These are phyloP conservation scores for Julus scanicus DNA, from an alignment of 2,888 invertebrate species.

Conservation along the genomic window DNA sequence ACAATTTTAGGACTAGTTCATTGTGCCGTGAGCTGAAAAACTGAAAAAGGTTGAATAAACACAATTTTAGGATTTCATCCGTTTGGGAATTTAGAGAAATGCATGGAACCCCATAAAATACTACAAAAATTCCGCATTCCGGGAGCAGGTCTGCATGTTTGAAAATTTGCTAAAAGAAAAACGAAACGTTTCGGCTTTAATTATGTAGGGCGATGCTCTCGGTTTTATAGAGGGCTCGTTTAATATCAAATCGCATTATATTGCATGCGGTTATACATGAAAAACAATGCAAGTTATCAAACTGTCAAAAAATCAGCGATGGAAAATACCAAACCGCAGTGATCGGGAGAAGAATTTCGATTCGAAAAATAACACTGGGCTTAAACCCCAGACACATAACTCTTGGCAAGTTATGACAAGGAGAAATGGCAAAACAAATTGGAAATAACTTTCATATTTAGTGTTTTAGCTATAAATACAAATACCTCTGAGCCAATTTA, in stretches of 20 bases:
- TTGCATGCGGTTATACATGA: not conserved
- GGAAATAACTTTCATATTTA: not conserved
- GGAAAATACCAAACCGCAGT: not conserved
- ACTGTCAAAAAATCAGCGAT: not conserved
- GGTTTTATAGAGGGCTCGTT: not conserved
- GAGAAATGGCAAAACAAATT: not conserved
- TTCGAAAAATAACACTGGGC: not conserved
- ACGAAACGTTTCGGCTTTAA: not conserved
- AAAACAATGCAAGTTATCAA: slow-evolving; percentile 17
- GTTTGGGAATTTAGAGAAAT: not conserved
- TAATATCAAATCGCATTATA: slow-evolving; percentile 25
- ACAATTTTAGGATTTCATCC: not conserved
- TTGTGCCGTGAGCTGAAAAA: too few relatives aligned
- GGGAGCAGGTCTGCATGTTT: not conserved
- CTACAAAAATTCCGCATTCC: not conserved
- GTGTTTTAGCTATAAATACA: not conserved
- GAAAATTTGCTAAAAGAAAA: not conserved
- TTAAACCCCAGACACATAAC: not conserved
- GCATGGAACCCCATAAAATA: not conserved
- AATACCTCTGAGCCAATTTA: not conserved
- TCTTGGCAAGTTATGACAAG: not conserved
- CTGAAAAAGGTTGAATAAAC: not conserved
- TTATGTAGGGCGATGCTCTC: not conserved
- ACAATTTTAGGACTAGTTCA: too few relatives aligned
- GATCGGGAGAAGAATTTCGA: not conserved